Evolutionary conservation across 2,888 invertebrate species (phyloP).

Genomic region (Lottia gigantea): DNA sequence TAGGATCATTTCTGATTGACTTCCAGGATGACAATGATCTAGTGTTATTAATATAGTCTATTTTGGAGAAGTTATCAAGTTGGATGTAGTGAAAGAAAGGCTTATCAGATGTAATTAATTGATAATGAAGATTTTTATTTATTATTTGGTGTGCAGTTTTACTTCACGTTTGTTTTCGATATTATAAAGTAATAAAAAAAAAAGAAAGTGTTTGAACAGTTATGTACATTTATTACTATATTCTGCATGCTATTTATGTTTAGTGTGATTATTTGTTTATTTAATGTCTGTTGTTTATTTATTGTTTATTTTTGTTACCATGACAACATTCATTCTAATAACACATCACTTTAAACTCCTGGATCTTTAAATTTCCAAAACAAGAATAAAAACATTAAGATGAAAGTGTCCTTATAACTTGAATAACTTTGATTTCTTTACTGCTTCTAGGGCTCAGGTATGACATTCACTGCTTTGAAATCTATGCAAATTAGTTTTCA

Average conservation of each 20-base stretch:
- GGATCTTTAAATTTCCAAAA: no score
- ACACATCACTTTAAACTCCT: no score
- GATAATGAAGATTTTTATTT: background rate
- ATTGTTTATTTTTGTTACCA: constrained; percentile 8
- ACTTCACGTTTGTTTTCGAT: background rate
- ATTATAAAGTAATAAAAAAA: background rate
- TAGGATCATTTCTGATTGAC: no score
- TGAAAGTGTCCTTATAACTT: no score
- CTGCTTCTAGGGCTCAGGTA: no score
- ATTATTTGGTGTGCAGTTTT: constrained; percentile 8
- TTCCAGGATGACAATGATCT: no score
- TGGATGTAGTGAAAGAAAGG: background rate
- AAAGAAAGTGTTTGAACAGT: background rate
- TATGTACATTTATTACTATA: constrained; percentile 4
- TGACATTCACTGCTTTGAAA: no score
- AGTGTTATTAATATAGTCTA: no score
- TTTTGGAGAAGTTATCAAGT: no score
- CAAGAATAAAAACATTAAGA: no score
- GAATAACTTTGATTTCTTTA: no score
- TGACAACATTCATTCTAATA: background rate
- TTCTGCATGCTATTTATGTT: constrained; percentile 10
- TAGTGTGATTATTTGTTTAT: constrained; percentile 6
- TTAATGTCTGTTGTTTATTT: background rate
- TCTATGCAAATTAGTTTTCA: no score
- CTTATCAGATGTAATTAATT: background rate